These are phyloP conservation scores for Synchiropus splendidus DNA, from an alignment of 2,113 vertebrate genomes.

Conservation along the genomic window DNA sequence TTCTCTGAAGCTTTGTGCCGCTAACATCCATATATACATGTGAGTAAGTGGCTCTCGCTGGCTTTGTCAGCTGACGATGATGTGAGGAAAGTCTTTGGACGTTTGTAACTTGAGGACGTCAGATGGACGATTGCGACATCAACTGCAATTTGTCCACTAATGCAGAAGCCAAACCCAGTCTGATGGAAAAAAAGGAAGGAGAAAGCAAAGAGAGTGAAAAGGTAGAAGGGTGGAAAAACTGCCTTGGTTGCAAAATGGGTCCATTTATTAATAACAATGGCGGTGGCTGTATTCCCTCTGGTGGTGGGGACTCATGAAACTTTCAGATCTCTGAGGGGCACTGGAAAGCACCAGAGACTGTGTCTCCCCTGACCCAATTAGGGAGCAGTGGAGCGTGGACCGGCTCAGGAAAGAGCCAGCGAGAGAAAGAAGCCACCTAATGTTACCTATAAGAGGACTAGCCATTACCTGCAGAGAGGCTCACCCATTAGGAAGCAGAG, in stretches of 20 bases:
- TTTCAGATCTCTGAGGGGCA: constrained; percentile 72
- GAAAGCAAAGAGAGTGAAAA: constrained; percentile 37
- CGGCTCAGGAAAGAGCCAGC: constrained; percentile 43
- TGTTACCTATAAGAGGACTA: constrained; percentile 32
- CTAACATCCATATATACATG: constrained; percentile 4
- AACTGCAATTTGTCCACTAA: constrained; percentile 52
- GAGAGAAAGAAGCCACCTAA: constrained; percentile 45
- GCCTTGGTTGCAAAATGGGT: constrained; percentile 64
- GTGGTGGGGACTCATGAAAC: constrained; percentile 69
- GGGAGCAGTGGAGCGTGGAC: constrained; percentile 57
- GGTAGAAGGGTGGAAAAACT: constrained; percentile 38
- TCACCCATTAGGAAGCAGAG: constrained; percentile 34
- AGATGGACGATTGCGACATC: constrained; percentile 33
- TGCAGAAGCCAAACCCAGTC: constrained; percentile 42
- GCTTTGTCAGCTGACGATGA: constrained; percentile 18
- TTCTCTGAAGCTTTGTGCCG: constrained; percentile 18
- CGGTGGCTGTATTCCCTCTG: constrained; percentile 63
- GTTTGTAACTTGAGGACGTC: constrained; percentile 28
- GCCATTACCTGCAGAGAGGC: constrained; percentile 41
- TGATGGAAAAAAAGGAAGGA: constrained; percentile 34
- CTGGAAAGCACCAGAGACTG: constrained; percentile 67
- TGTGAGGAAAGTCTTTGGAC: constrained; percentile 4
- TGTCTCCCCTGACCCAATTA: constrained; percentile 74
- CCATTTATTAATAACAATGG: constrained; percentile 76
- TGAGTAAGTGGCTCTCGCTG: constrained; percentile 11